Conservation (phyloP, 2,888 invertebrate genomes). For the Ferrisia virgata region DNA sequence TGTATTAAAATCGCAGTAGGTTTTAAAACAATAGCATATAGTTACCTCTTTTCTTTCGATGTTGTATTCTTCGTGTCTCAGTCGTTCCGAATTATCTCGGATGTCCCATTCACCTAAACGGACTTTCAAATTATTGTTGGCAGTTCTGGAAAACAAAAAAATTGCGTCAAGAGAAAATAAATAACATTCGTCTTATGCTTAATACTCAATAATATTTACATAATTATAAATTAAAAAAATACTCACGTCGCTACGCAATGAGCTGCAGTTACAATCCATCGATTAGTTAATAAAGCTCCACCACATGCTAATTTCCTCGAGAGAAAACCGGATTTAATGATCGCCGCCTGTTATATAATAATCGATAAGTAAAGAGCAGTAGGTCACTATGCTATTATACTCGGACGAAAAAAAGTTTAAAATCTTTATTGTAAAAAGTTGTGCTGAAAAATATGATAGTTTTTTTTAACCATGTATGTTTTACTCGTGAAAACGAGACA, state of each 20-base stretch:
- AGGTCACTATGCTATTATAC: not conserved
- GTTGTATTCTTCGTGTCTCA: conserved; percentile 81
- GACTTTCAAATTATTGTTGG: conserved; percentile 82
- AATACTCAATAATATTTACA: conserved; percentile 5
- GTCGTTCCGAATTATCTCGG: conserved; percentile 74
- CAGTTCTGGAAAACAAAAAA: conserved; percentile 64
- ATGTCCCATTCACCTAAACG: conserved; percentile 92
- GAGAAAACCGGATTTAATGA: conserved; percentile 86
- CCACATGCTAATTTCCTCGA: conserved; percentile 88
- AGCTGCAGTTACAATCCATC: conserved; percentile 90
- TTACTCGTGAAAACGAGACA: too few relatives aligned
- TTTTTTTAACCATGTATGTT: not conserved
- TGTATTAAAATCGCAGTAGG: not conserved
- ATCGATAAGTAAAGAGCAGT: not conserved
- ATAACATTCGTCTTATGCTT: not conserved
- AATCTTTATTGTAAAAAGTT: not conserved
- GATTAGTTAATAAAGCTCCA: conserved; percentile 81
- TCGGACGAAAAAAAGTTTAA: not conserved
- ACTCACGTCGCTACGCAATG: conserved; percentile 90
- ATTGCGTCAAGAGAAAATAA: conserved; percentile 50
- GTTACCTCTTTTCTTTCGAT: conserved; percentile 81
- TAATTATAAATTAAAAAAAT: conserved; percentile 50
- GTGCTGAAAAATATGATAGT: not conserved
- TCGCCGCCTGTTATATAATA: conserved; percentile 62
- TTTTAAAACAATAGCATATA: conserved; percentile 25